Evolutionary conservation across 2,888 invertebrate genomes (phyloP), one percentile per base, ranked within the genome.

Genomic region (Chrysina gloriosa): DNA sequence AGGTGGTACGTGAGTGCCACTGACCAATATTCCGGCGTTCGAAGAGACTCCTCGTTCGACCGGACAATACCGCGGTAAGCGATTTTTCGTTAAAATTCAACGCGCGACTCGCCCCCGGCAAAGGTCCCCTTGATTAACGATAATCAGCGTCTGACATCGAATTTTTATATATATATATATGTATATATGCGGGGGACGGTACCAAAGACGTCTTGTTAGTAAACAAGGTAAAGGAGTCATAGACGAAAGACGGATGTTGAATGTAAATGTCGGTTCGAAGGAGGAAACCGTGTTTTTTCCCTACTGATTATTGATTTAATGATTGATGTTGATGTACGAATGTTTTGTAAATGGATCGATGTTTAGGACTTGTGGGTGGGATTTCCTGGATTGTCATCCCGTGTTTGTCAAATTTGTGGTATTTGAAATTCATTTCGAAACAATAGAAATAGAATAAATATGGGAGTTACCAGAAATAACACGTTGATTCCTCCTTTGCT

Each of bases 1-100:
- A 39, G 9, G 47, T 34, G 27, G 27, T 71, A 76, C 76, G 76
- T 76, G 76, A 74, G 76, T 73, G 70, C 74, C 70, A 76, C 73
- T 76, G 75, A 76, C 76, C 76, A 75, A 76, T 71, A 75, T 75
- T 67, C 52, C 14, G 1, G 19, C 16, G 21, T 21, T 21, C 21
- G 21, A 45, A 45, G 4, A 14, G 45, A 21, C 5, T n/a, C n/a
- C n/a, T n/a, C n/a, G n/a, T n/a, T n/a, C n/a, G n/a, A n/a, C 14
- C 36, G 36, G 36, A 36, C n/a, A n/a, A 36, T 36, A 14, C n/a
- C 14, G 36, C 14, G 36, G n/a, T 11, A 36, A n/a, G 14, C 14
- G n/a, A 14, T 11, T 36, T 14, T 2, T 34, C 11, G 27, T 63
- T 63, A 63, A 47, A 63, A 63, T 63, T 63, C 63, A 29, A 16